Base-by-base conservation (phyloP, 2,113 vertebrate species). In the Gorsachius goisagi region DNA sequence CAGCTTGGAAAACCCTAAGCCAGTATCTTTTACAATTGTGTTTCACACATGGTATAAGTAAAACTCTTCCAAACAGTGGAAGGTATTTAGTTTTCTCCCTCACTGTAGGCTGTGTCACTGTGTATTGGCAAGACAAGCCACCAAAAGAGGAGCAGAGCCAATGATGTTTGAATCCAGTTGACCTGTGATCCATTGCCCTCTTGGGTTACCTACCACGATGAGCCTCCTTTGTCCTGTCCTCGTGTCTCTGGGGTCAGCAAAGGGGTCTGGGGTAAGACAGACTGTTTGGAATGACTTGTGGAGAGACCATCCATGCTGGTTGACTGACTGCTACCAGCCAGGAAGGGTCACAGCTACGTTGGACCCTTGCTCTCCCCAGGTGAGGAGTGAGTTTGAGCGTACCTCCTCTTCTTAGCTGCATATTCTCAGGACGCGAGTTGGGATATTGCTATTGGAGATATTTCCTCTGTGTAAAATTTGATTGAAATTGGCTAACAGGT, bases 371-470 rank as follows among this genome's bases (percentile, higher is more conserved):
- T 67, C 3, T 85, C 9, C 47, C 10, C 6, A 62, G 15, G 50
- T 14, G n/a, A 83, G 32, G 22, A 26, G 15, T 21, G 32, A 73
- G 37, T 88, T 55, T 69, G 10, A 80, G 22, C 2, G 3, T 20
- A 37, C 39, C 15, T 90, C 6, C 23, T 77, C 69, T 73, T 53
- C 50, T 74, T 39, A 35, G 24, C 17, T 80, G 55, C 52, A 71
- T 3, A 37, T 78, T 78, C 41, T 80, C 18, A 24, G 56, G 32
- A 77, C 74, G 0, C 0, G 0, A 62, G 14, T 17, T 78, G 26
- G 12, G 9, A 55, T 86, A 56, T 73, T 63, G 44, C 20, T 37
- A 80, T 55, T 3, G 1, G 75, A 53, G n/a, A 33, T 53, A 23
- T 44, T 78, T 86, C 19, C 28, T 6, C 50, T 58, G 18, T 2